A percentile compares a stretch with the other conserved stretches of the same genome.
These are phyloP conservation scores for Cetonia aurata DNA, from an alignment of 2,888 invertebrate species.

Conservation along the genomic window DNA sequence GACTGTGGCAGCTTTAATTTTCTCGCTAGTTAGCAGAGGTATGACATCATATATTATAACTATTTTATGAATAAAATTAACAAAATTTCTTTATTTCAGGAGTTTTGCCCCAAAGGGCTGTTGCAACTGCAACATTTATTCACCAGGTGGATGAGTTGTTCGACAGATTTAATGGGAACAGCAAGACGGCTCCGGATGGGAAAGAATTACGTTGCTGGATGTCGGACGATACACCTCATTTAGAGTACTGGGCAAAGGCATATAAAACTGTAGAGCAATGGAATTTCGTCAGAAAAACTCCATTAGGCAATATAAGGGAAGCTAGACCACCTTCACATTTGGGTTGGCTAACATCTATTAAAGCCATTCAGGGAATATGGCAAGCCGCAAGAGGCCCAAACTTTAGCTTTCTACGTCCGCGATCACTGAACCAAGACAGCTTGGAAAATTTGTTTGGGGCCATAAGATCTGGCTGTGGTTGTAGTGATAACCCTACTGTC, in stretches of 20 bases:
- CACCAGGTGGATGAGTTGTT: conserved; percentile 52
- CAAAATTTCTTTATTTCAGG: conserved; percentile 20
- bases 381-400: background rate
- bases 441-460: conserved; percentile 50
- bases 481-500: conserved; percentile 48
- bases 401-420: conserved; percentile 23
- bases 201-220: conserved; percentile 44
- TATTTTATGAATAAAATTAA: background rate
- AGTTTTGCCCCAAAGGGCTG: conserved; percentile 38
- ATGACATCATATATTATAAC: background rate
- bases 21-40: conserved; percentile 16
- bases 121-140: conserved; percentile 48
- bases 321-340: conserved; percentile 49
- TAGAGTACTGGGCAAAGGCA: conserved; percentile 44
- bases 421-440: conserved; percentile 50
- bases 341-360: conserved; percentile 46
- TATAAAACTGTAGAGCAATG: conserved; percentile 45
- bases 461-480: conserved; percentile 49
- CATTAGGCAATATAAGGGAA: background rate
- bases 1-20: conserved; percentile 13
- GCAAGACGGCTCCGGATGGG: conserved; percentile 39
- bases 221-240: conserved; percentile 45
- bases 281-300: conserved; percentile 21
- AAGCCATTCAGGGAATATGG: conserved; percentile 15
- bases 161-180: conserved; percentile 52